phyloP scores from a whole-genome alignment of 2,888 invertebrate genomes.

The Cataglyphis cursor region DNA sequence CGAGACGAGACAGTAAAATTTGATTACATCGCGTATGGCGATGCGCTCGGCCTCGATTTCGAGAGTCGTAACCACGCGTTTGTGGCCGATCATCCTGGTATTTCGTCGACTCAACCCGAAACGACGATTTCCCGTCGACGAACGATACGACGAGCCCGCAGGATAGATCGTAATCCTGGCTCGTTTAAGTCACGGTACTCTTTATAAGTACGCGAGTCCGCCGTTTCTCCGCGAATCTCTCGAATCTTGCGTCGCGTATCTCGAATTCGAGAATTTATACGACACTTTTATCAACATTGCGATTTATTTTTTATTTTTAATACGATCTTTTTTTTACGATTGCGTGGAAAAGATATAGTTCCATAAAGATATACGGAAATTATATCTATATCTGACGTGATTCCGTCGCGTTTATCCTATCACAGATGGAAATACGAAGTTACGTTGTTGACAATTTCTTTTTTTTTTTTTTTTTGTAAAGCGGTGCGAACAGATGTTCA shows the following conservation, averaged over 20 bases:
- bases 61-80: constrained; percentile 64
- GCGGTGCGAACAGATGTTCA: constrained; percentile 34
- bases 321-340: not conserved
- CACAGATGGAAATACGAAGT: not conserved
- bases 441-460: not conserved
- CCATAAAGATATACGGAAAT: not conserved
- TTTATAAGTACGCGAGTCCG: constrained; percentile 19
- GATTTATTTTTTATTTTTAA: not conserved
- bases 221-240: not conserved
- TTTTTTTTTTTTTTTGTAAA: not conserved
- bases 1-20: constrained; percentile 57
- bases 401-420: not conserved
- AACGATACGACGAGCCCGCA: constrained; percentile 18
- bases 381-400: not conserved
- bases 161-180: constrained; percentile 50
- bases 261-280: not conserved
- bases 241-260: not conserved
- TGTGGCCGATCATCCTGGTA: constrained; percentile 39
- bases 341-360: not conserved
- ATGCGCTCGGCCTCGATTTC: constrained; percentile 46
- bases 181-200: constrained; percentile 17
- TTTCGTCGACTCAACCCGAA: no score
- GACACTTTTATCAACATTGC: not conserved
- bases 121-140: constrained; percentile 11
- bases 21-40: constrained; percentile 54